Evolutionary conservation across 1,140 invertebrate species (phyloP), one percentile per base, ranked within the genome.

Genomic region (Argopecten irradians): DNA sequence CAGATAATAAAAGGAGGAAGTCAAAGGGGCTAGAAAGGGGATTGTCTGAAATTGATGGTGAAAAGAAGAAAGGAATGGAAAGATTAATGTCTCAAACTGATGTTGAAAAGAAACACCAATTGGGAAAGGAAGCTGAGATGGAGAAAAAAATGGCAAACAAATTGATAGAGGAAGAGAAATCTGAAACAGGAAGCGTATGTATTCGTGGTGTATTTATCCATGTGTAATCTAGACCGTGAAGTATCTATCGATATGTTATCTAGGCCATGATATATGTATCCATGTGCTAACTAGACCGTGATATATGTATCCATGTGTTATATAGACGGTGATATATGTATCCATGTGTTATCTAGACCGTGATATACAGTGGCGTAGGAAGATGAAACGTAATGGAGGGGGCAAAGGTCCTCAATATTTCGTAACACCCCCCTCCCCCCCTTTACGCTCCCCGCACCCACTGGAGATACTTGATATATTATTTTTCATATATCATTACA

Each of bases 101-200:
- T 14, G 39, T 84, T 14, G 43, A 85, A 16, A 39, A 83, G 32
- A 88, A 92, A 22, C 85, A 83, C 5, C 16, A 36, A 34, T 36
- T 35, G 13, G 85, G 82, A 39, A 87, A 84, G 19, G 87, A 82
- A 88, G 87, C 89, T 16, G 82, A 82, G 32, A 39, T 46, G 16
- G 86, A 87, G 46, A 32, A 84, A 34, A 85, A 85, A 19, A 89
- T 39, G 22, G 86, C 88, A 14, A 86, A 89, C 39, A 93, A 91
- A 46, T 86, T 94, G 28, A 93, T 93, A n/a, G 92, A 92, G 35
- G 93, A 94, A 41, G 93, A 93, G 88, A 91, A 89, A 83, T 85
- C 92, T 19, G 91, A 92, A 87, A 83, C 88, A 34, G 93, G 93
- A 39, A 92, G 86, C 84, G 93, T 93, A 88, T 89, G 90, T 89